Evolutionary conservation across 2,113 vertebrate species (phyloP).

Genomic region (Ceyx cyanopectus): DNA sequence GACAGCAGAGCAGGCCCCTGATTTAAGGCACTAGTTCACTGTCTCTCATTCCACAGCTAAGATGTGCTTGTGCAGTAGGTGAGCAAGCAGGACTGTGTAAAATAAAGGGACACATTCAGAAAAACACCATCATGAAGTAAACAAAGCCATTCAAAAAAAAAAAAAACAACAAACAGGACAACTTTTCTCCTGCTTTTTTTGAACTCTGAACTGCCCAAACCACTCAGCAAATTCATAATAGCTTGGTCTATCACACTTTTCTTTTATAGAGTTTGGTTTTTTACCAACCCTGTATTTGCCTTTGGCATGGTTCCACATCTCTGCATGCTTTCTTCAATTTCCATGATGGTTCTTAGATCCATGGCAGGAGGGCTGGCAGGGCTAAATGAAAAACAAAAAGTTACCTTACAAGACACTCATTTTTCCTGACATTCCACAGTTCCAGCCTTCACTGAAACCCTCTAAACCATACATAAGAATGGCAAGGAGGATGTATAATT

Average conservation of each 20-base stretch:
- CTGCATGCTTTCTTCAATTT: slow-evolving; percentile 91
- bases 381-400: slow-evolving; percentile 73
- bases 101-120: background rate
- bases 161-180: background rate
- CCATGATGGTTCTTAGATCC: slow-evolving; percentile 96
- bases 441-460: slow-evolving; percentile 44
- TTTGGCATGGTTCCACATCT: slow-evolving; percentile 86
- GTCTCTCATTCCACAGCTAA: background rate
- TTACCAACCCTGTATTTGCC: slow-evolving; percentile 81
- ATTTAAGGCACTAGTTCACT: background rate
- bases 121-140: slow-evolving; percentile 4
- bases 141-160: background rate
- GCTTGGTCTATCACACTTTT: background rate
- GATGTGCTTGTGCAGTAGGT: background rate
- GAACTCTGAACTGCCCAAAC: background rate
- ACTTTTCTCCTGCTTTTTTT: background rate
- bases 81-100: background rate
- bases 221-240: slow-evolving; percentile 29
- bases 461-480: slow-evolving; percentile 51
- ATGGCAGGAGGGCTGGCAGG: slow-evolving; percentile 85
- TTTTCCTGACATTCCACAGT: slow-evolving; percentile 54
- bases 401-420: slow-evolving; percentile 53
- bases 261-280: slow-evolving; percentile 61
- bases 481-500: slow-evolving; percentile 58
- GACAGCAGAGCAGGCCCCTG: background rate